Base-by-base conservation (phyloP, 2,888 invertebrate genomes). In the Neoaliturus tenellus region DNA sequence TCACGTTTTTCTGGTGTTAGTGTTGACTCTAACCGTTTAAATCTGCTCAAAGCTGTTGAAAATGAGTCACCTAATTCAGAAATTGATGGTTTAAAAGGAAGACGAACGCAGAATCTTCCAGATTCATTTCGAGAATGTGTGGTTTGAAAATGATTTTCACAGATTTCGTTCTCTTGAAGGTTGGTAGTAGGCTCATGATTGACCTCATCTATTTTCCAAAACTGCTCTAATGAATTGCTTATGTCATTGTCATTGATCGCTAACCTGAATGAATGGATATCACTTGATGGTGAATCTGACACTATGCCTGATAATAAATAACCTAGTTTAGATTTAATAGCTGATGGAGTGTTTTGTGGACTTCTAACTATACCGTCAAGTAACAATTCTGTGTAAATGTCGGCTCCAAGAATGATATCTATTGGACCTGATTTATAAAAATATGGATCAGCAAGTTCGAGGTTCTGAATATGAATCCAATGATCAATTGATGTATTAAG, bases 401-500 rank as follows among this genome's bases (percentile, higher is more conserved):
- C 69, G 20, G 23, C 20, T 71, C 71, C 71, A 5, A 71, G 23
- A 39, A 71, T 71, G 31, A 71, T 71, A 39, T 71, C 71, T 20
- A 51, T 51, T 51, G n/a, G 23, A 51, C 51, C 51, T 51, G 35
- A 71, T 71, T 39, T 71, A 10, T 39, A 71, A 23, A 71, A 71
- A 71, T 71, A 71, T 71, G 71, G 71, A 71, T 71, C 41, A 20
- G n/a, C 71, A 41, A 39, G 71, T 39, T 71, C 41, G 6, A 71
- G n/a, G 23, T 71, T 71, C 20, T 39, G 5, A 39, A 71, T 39
- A 71, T 33, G 71, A 71, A 71, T 39, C 71, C 71, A 71, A 39
- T 39, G 14, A 71, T 39, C n/a, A 71, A 71, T 35, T 12, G 41
- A 39, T 71, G 41, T 39, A n/a, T n/a, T 20, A 20, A 23, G 23